phyloP scores from a whole-genome alignment of 2,113 vertebrate genomes.

The Chloroceryle aenea region DNA sequence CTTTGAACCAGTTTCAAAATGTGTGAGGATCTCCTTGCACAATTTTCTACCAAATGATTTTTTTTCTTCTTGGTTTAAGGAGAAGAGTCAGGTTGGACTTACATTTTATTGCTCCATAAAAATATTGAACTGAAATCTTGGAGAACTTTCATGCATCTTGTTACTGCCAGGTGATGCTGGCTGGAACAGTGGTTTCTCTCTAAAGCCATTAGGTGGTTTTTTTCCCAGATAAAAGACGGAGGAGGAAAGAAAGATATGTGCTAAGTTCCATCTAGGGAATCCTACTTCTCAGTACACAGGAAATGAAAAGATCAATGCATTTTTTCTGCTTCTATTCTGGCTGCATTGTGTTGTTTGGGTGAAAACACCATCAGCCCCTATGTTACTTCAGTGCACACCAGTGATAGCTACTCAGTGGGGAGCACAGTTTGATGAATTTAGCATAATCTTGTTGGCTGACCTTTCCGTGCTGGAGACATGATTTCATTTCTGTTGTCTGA shows the following conservation, averaged over 20 bases:
- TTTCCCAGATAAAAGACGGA: constrained; percentile 35
- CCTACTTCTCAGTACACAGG: background rate
- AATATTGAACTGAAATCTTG: background rate
- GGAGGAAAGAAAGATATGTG: background rate
- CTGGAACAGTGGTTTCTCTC: constrained; percentile 19
- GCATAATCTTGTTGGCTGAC: constrained; percentile 63
- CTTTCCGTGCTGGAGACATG: constrained; percentile 57
- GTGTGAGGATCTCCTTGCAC: background rate
- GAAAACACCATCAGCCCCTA: constrained; percentile 19
- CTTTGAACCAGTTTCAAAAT: constrained; percentile 59
- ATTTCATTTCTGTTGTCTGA: constrained; percentile 73
- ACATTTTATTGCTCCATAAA: constrained; percentile 2
- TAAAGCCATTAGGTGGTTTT: constrained; percentile 9
- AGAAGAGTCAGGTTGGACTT: background rate
- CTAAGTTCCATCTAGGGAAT: constrained; percentile 29
- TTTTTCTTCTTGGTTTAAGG: background rate
- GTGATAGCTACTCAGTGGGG: constrained; percentile 3
- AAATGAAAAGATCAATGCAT: constrained; percentile 39
- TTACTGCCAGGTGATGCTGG: constrained; percentile 42
- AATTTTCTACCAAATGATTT: background rate
- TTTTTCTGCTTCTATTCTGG: constrained; percentile 51
- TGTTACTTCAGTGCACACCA: background rate
- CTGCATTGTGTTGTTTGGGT: constrained; percentile 20
- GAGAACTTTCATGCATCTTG: constrained; percentile 19
- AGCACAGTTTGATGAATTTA: constrained; percentile 64